Base-by-base conservation (phyloP, 2,888 invertebrate genomes). In the Agriopis aurantiaria region DNA sequence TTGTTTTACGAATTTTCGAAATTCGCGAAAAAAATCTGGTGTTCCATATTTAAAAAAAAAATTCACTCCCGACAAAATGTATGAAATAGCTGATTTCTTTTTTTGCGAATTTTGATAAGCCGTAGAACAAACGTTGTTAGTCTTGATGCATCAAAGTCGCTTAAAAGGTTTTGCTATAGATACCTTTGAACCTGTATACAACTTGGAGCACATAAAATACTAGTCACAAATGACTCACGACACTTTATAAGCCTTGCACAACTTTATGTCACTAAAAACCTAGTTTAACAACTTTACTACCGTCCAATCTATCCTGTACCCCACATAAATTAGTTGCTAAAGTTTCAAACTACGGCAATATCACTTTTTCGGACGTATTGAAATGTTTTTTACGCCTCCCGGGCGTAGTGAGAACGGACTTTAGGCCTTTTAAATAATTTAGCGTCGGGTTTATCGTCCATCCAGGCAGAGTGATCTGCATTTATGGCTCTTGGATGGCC, bases 371-470 rank as follows among this genome's bases (percentile, higher is more conserved):
- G 55, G 23, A 33, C 46, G 45, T 23, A 69, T 65, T 60, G 58
- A 65, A 69, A 69, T 58, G 57, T 45, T 57, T 57, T 57, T 57
- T 43, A 57, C 11, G 45, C 7, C 6, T 11, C 57, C 57, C 45
- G 43, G 45, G 56, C n/a, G 23, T 56, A 33, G 49, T 59, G 48
- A 17, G 41, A n/a, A 45, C 33, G 23, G 7, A 52, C 56, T 59
- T 59, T 52, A 73, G 71, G 68, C 78, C 80, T 79, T 83, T 84
- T 84, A 84, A 84, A 85, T 84, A 80, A 84, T 84, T 84, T 80
- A 82, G 64, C 73, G 75, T 71, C 66, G 75, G 64, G 76, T 81
- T 80, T 79, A 80, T 78, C 73, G 78, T 69, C 75, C 76, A 69
- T 77, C 75, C 52, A 14, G 55, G 56, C 43, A 45, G 61, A 69